These are phyloP conservation scores for Plotosus lineatus DNA, from an alignment of 2,113 vertebrate species.

Conservation along the genomic window DNA sequence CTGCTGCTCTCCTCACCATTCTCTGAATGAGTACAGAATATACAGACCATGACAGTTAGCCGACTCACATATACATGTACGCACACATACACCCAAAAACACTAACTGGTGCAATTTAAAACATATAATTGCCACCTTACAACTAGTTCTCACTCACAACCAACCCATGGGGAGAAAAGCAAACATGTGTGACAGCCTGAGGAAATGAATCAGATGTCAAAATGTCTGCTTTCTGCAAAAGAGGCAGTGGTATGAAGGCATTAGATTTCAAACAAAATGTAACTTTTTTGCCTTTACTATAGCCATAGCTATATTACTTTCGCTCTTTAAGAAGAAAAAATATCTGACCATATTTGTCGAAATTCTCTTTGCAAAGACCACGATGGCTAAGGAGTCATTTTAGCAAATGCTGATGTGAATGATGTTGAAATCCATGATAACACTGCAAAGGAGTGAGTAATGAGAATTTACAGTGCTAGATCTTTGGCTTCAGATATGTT, in stretches of 20 bases:
- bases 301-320: neutral
- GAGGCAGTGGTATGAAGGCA: neutral
- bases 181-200: neutral
- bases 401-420: neutral
- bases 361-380: neutral
- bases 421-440: neutral
- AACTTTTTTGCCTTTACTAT: neutral
- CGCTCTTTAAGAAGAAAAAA: neutral
- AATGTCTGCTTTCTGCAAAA: neutral
- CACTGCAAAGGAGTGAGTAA: too few species aligned
- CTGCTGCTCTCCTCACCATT: conserved; percentile 90
- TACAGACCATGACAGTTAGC: neutral
- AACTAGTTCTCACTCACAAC: neutral
- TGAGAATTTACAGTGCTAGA: neutral
- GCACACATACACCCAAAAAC: neutral
- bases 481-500: neutral
- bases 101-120: neutral
- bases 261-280: neutral
- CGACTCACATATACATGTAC: neutral
- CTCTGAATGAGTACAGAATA: conserved; percentile 68
- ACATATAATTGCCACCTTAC: neutral
- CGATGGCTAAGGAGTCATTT: neutral
- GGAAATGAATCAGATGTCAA: neutral
- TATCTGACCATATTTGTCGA: neutral
- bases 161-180: neutral